These are phyloP conservation scores for Alligator mississippiensis DNA, from an alignment of 2,113 vertebrate genomes.

Conservation along the genomic window DNA sequence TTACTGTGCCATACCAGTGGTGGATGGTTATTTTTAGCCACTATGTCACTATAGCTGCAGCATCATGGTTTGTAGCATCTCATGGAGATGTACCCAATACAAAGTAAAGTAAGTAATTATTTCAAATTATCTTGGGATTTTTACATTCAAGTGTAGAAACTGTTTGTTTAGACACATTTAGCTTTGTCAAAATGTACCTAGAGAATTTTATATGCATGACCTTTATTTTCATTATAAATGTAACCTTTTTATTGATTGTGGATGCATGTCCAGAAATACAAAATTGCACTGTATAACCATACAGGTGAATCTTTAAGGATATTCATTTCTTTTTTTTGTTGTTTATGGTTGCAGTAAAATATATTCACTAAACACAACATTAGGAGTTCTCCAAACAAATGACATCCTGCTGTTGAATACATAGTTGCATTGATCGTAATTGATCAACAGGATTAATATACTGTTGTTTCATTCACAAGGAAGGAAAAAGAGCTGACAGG, in stretches of 20 bases:
- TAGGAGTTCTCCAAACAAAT: neutral
- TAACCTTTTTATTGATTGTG: neutral
- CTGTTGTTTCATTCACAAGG: neutral
- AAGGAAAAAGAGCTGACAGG: neutral
- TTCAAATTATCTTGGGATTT: conserved; percentile 11
- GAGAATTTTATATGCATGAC: neutral
- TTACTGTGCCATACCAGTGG: no score
- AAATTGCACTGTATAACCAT: neutral
- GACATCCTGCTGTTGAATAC: neutral
- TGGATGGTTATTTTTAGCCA: no score
- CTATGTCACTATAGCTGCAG: no score
- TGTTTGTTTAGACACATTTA: neutral
- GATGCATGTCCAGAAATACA: neutral
- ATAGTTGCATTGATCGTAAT: neutral
- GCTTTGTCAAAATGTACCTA: neutral
- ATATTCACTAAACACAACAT: neutral
- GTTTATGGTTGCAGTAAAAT: conserved; percentile 6
- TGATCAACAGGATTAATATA: neutral
- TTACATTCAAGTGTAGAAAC: neutral
- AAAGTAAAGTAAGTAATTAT: neutral
- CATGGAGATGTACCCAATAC: no score
- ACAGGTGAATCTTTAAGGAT: neutral
- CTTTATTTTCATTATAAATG: neutral
- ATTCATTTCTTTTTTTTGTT: neutral
- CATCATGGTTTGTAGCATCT: no score